Percentiles rank a stretch among this genome's conserved stretches.
Conservation (phyloP, 2,888 invertebrate species). For the Brachyptera risi region DNA sequence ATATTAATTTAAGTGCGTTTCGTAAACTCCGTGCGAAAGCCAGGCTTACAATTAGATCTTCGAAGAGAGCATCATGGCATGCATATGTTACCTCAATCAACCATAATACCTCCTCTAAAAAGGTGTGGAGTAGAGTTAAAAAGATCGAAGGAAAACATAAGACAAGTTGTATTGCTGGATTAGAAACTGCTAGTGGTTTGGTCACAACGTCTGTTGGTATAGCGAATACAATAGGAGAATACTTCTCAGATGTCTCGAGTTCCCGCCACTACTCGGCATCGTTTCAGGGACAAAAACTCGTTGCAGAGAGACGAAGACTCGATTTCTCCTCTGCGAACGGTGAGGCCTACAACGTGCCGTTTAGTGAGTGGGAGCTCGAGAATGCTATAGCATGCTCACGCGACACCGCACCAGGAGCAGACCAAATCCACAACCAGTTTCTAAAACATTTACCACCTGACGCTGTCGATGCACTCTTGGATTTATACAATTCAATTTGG, state of each 20-base stretch:
- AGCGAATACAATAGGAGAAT: not conserved
- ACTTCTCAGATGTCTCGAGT: not conserved
- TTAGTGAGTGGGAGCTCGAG: not conserved
- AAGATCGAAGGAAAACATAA: not conserved
- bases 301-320: not conserved
- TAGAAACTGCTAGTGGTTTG: not conserved
- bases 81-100: not conserved
- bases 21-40: not conserved
- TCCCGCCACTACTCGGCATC: not conserved
- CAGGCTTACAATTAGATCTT: not conserved
- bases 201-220: not conserved
- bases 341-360: slow-evolving; percentile 12
- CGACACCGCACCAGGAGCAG: slow-evolving; percentile 13
- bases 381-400: slow-evolving; percentile 3
- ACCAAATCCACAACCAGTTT: slow-evolving; percentile 11
- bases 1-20: not conserved
- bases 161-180: not conserved
- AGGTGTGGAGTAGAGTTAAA: not conserved
- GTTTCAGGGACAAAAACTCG: not conserved
- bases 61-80: not conserved
- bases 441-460: not conserved
- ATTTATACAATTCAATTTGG: slow-evolving; percentile 10
- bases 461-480: not conserved
- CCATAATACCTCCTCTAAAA: not conserved
- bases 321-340: slow-evolving; percentile 2